These are phyloP conservation scores for Equus przewalskii DNA, from an alignment of 2,113 vertebrate genomes.

Conservation along the genomic window DNA sequence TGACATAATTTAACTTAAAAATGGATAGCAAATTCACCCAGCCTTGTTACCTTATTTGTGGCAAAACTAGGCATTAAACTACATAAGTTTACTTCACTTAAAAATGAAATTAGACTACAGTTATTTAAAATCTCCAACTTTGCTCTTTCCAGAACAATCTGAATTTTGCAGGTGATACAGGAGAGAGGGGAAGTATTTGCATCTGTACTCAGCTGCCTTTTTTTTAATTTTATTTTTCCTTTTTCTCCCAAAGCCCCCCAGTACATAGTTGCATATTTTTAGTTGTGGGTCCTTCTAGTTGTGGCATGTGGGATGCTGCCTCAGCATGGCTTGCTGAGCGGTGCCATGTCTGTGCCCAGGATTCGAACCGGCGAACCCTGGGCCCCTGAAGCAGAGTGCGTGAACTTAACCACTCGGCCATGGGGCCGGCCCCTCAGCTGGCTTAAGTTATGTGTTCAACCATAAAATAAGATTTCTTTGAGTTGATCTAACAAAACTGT, in stretches of 20 bases:
- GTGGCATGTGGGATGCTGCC: no score
- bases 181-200: background rate
- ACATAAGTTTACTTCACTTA: background rate
- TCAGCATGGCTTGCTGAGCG: no score
- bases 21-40: background rate
- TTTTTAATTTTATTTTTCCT: no score
- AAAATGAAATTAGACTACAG: background rate
- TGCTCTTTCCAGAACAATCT: background rate
- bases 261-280: no score
- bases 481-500: background rate
- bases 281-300: no score
- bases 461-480: background rate
- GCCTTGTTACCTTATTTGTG: background rate
- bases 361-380: no score
- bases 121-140: background rate
- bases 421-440: background rate
- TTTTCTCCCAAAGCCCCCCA: no score
- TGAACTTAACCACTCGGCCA: no score
- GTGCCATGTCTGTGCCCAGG: no score
- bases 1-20: constrained; percentile 25
- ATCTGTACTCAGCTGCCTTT: background rate
- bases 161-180: background rate
- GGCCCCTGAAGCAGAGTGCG: no score
- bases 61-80: background rate
- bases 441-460: background rate